These are phyloP conservation scores for Lutraria rhynchaena DNA, from an alignment of 1,140 invertebrate genomes.

Conservation along the genomic window DNA sequence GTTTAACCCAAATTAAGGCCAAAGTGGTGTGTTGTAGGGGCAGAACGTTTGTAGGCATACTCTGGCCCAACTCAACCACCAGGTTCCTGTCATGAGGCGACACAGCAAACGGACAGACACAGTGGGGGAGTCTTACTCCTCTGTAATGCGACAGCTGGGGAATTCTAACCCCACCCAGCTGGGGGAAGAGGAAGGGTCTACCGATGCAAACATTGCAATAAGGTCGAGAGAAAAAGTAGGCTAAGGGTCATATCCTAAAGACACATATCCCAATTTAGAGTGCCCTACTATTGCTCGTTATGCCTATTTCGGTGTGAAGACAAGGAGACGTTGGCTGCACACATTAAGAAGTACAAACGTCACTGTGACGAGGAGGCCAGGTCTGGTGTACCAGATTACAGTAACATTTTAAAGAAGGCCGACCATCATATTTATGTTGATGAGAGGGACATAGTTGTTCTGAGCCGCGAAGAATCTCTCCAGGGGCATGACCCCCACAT, in stretches of 20 bases:
- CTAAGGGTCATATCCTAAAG: slow-evolving; percentile 20
- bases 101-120: no score
- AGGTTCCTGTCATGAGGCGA: no score
- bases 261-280: background rate
- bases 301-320: slow-evolving; percentile 11
- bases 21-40: no score
- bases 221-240: slow-evolving; percentile 2
- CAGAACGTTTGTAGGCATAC: no score
- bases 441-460: background rate
- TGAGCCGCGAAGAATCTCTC: background rate
- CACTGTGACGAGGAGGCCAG: slow-evolving; percentile 8
- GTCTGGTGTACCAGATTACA: no score
- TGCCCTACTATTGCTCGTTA: slow-evolving; percentile 12
- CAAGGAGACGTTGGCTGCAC: background rate
- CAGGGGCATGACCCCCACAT: background rate
- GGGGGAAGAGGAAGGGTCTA: slow-evolving; percentile 1
- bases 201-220: background rate
- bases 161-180: no score
- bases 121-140: no score
- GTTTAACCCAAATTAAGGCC: no score
- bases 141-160: no score
- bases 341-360: no score
- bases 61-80: no score
- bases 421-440: slow-evolving; percentile 4
- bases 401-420: background rate